Conservation (phyloP, 2,797 vertebrate genomes). For the Parauchenoglanis punctatus region DNA sequence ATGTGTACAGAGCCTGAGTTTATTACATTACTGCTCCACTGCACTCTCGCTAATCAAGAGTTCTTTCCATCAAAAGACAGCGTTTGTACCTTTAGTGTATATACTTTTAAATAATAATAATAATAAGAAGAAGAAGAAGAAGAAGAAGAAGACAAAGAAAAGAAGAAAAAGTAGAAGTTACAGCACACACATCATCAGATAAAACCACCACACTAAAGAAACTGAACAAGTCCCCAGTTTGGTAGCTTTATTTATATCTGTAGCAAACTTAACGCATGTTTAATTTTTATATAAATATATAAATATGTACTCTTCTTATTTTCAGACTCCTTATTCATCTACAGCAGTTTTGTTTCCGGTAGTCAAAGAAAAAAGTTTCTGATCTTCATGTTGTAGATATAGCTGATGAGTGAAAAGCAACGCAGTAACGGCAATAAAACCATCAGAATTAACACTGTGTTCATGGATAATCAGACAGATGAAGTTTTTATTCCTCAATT, state of each 20-base stretch:
- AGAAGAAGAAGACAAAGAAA: neutral
- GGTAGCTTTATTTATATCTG: neutral
- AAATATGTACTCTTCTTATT: neutral
- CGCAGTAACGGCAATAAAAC: neutral
- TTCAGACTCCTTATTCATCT: neutral
- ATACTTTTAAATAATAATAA: neutral
- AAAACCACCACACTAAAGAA: neutral
- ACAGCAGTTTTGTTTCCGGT: neutral
- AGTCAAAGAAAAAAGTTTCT: neutral
- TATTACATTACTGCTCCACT: neutral
- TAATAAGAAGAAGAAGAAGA: neutral
- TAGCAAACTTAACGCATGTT: neutral
- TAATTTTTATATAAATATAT: neutral
- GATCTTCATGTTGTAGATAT: neutral
- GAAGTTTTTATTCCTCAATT: neutral
- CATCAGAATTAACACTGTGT: neutral
- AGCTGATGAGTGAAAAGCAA: neutral
- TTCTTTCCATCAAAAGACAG: neutral
- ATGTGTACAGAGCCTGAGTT: neutral
- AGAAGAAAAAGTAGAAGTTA: neutral
- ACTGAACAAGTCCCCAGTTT: neutral
- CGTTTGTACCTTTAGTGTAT: neutral
- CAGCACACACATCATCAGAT: neutral
- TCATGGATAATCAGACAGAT: neutral
- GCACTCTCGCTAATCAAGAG: neutral